phyloP scores from a whole-genome alignment of 2,113 vertebrate genomes.

The Pollimyrus isidori region DNA sequence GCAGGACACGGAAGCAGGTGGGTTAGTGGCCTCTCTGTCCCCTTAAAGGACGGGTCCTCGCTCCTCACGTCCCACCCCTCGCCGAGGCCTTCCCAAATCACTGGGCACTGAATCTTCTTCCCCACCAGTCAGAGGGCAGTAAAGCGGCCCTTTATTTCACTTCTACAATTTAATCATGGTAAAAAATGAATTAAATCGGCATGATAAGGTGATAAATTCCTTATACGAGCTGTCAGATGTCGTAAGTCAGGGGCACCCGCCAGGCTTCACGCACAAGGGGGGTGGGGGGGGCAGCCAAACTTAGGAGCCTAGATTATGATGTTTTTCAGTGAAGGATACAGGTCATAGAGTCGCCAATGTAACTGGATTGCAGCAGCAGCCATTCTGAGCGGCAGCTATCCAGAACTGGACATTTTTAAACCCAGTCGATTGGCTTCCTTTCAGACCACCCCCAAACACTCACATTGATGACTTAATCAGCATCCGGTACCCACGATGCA shows the following conservation, averaged over 20 bases:
- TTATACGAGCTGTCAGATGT: constrained; percentile 38
- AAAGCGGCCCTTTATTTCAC: constrained; percentile 32
- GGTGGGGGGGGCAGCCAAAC: constrained; percentile 12
- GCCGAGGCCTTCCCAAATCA: neutral
- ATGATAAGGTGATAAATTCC: constrained; percentile 41
- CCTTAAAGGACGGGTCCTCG: neutral
- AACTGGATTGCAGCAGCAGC: constrained; percentile 38
- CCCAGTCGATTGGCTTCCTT: constrained; percentile 38
- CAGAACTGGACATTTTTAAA: constrained; percentile 30
- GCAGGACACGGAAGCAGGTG: neutral
- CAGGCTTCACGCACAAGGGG: constrained; percentile 8
- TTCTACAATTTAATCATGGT: constrained; percentile 40
- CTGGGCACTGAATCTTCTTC: neutral
- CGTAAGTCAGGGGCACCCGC: constrained; percentile 24
- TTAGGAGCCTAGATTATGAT: constrained; percentile 19
- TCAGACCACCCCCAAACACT: constrained; percentile 18
- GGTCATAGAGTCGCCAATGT: neutral
- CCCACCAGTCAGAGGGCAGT: constrained; percentile 21
- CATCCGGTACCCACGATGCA: constrained; percentile 58
- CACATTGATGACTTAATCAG: constrained; percentile 75
- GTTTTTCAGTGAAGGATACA: constrained; percentile 23
- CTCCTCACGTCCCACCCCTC: neutral
- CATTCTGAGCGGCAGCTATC: constrained; percentile 33
- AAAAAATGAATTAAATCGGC: constrained; percentile 37
- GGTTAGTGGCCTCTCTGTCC: neutral